Evolutionary conservation across 2,113 vertebrate species (phyloP).

Genomic region (Uria lomvia): DNA sequence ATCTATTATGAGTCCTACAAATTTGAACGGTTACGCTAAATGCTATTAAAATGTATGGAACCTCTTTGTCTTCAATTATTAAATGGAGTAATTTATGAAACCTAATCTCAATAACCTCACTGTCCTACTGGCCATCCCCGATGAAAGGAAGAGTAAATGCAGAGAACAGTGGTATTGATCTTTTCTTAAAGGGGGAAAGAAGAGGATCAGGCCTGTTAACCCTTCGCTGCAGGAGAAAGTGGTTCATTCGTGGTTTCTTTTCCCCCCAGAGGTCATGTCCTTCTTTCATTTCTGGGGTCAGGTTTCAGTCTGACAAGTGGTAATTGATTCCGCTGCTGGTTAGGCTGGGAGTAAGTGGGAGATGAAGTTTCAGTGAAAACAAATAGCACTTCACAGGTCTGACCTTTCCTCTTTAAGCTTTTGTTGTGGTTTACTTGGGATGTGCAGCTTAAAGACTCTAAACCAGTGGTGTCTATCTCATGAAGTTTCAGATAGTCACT

Average conservation of each 20-base stretch:
- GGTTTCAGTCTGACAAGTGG: slow-evolving; percentile 93
- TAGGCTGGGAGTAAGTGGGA: slow-evolving; percentile 90
- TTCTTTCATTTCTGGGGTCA: slow-evolving; percentile 88
- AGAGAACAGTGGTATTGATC: background rate
- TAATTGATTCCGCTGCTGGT: slow-evolving; percentile 96
- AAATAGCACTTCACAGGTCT: slow-evolving; percentile 89
- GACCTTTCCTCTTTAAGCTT: slow-evolving; percentile 79
- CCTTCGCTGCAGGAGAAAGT: slow-evolving; percentile 33
- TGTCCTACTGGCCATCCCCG: slow-evolving; percentile 19
- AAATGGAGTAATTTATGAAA: slow-evolving; percentile 62
- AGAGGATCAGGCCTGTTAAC: slow-evolving; percentile 42
- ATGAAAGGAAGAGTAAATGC: slow-evolving; percentile 23
- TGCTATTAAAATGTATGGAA: slow-evolving; percentile 46
- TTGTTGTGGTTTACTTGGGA: slow-evolving; percentile 76
- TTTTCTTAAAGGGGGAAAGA: background rate
- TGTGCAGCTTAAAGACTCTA: slow-evolving; percentile 58
- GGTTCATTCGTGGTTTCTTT: slow-evolving; percentile 43
- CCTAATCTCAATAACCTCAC: slow-evolving; percentile 39
- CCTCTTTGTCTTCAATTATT: slow-evolving; percentile 63
- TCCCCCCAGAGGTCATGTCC: slow-evolving; percentile 82
- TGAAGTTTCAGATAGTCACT: background rate
- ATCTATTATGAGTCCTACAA: slow-evolving; percentile 33
- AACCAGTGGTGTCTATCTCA: slow-evolving; percentile 49
- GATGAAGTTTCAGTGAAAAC: slow-evolving; percentile 99
- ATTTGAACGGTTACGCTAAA: slow-evolving; percentile 17